A percentile compares a stretch with the other conserved stretches of the same genome.
These are phyloP conservation scores for Drosophila peninsularis DNA, from an alignment of 2,888 invertebrate species.

Conservation along the genomic window DNA sequence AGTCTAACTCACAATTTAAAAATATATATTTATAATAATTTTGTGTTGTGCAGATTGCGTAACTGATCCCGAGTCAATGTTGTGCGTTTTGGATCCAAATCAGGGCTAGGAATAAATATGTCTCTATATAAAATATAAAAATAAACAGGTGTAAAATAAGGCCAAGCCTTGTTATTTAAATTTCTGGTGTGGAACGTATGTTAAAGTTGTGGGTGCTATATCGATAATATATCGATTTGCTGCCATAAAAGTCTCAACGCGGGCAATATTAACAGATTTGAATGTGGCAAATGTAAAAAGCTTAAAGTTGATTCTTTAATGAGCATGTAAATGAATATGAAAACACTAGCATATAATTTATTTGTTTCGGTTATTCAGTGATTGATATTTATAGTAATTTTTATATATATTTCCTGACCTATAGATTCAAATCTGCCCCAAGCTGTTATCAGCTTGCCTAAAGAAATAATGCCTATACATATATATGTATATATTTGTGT, in stretches of 20 bases:
- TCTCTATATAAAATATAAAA: neutral
- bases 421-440: neutral
- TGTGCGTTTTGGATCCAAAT: constrained; percentile 43
- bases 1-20: neutral
- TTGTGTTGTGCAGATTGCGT: constrained; percentile 49
- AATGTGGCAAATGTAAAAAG: neutral
- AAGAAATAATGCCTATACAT: too few species aligned
- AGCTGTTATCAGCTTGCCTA: neutral
- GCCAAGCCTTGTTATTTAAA: neutral
- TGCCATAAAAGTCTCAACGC: neutral
- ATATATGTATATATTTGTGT: neutral
- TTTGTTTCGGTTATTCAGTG: neutral
- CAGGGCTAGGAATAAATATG: constrained; percentile 26
- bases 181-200: neutral
- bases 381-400: neutral
- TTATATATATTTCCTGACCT: neutral
- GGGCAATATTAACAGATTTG: neutral
- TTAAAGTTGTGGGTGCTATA: neutral
- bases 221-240: constrained; percentile 1
- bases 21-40: neutral
- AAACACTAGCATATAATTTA: too few species aligned
- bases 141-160: neutral
- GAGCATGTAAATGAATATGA: too few species aligned
- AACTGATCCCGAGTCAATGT: constrained; percentile 64
- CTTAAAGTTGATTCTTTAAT: neutral